phyloP scores from a whole-genome alignment of 2,888 invertebrate species.

The Nomada ruficornis region DNA sequence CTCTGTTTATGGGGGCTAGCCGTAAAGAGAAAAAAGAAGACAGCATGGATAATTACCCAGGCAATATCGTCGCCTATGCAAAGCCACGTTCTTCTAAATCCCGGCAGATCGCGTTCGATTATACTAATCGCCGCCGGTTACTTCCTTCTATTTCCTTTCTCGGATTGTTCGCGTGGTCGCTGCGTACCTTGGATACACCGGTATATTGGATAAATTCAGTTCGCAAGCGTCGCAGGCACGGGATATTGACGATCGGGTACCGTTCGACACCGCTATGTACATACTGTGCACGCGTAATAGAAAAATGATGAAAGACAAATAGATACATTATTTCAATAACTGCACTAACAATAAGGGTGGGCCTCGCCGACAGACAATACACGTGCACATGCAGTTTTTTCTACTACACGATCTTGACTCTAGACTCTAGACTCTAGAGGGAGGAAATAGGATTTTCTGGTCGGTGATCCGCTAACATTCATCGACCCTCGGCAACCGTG shows the following conservation, averaged over 20 bases:
- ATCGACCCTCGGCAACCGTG: constrained; percentile 1
- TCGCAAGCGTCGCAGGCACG: not conserved
- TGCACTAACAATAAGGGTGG: constrained; percentile 65
- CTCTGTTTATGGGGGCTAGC: constrained; percentile 66
- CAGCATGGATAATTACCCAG: constrained; percentile 70
- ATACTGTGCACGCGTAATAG: constrained; percentile 12
- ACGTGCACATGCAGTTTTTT: constrained; percentile 34
- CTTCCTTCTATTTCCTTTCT: not conserved
- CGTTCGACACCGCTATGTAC: not conserved
- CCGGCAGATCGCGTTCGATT: constrained; percentile 14
- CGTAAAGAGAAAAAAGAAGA: constrained; percentile 70
- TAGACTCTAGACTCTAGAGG: too few relatives aligned
- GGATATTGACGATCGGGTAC: not conserved
- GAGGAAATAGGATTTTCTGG: not conserved
- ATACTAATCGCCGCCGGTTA: not conserved
- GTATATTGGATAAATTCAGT: not conserved
- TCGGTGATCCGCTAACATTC: constrained; percentile 4
- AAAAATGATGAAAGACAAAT: too few relatives aligned
- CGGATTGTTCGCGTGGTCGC: not conserved
- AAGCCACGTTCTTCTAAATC: constrained; percentile 30
- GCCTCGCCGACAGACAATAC: constrained; percentile 57
- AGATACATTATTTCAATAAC: constrained; percentile 65
- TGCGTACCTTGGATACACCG: not conserved
- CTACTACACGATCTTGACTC: not conserved
- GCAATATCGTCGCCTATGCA: constrained; percentile 57